Base-by-base conservation (phyloP, 2,888 invertebrate genomes). In the Ischnus inquisitorius region DNA sequence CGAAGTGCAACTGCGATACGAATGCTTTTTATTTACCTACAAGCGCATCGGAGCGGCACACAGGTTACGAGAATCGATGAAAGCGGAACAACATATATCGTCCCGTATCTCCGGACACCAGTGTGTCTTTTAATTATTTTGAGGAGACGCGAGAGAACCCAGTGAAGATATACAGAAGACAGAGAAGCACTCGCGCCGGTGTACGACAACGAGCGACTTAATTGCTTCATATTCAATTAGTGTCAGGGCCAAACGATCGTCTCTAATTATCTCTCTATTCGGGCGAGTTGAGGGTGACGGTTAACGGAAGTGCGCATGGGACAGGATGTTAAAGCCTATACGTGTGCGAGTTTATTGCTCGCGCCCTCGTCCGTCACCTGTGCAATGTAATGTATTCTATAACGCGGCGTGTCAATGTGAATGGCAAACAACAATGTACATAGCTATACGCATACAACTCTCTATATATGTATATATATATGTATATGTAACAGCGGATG, bases 221-320 rank as follows among this genome's bases (percentile, higher is more conserved):
- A 87, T 85, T 86, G 85, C 87, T 85, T 86, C 85, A 84, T 85
- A 87, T 87, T 87, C 86, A 86, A 87, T 87, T 86, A 87, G 83
- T 82, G 82, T 81, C 86, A 86, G 85, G 87, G 86, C 84, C 87
- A 84, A 80, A 79, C 80, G 82, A 87, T 87, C 84, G 80, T 85
- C 86, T 84, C 85, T 84, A 86, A 87, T 87, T 87, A 86, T 84
- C 79, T 85, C 82, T 77, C 84, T 74, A 84, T 85, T 82, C 81
- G 79, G 71, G 74, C 71, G 69, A 28, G 16, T 34, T 34, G 71
- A 34, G 54, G 54, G 54, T 22, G 41, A 67, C 46, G 75, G 68
- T 68, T 25, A 75, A 83, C 79, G 83, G 76, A 79, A 83, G 72
- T 76, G 51, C 60, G 60, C 67, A 28, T 60, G 46, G 60, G 19